Percentiles rank a stretch among this genome's conserved stretches.
Evolutionary conservation across 2,888 invertebrate species (phyloP).

Genomic region (Scotopteryx bipunctaria): DNA sequence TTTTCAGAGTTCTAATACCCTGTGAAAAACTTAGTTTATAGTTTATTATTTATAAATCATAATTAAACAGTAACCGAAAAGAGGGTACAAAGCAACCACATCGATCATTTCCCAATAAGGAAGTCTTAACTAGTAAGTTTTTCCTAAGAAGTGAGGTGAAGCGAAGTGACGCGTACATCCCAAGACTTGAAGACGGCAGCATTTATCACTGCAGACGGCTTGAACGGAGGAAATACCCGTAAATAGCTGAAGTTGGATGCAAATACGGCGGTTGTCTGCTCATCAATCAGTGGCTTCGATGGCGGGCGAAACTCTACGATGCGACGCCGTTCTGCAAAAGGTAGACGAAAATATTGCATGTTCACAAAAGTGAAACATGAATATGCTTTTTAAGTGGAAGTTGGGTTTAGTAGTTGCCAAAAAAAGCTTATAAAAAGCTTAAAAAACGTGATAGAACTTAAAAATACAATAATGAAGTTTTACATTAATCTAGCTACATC

Average conservation of each 20-base stretch:
- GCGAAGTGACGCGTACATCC: constrained; percentile 33
- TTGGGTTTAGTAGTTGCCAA: too few species aligned
- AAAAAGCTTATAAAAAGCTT: too few species aligned
- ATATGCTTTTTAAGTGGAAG: too few species aligned
- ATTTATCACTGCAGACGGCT: constrained; percentile 80
- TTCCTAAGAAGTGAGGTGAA: constrained; percentile 37
- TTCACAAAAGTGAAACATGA: not conserved
- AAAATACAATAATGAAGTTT: too few species aligned
- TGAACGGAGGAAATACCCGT: constrained; percentile 81
- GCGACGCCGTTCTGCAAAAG: not conserved
- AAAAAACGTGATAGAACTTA: too few species aligned
- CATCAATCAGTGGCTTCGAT: constrained; percentile 71
- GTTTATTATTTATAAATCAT: too few species aligned
- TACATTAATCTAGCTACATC: too few species aligned
- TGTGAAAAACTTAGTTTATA: too few species aligned
- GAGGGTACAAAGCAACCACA: constrained; percentile 7
- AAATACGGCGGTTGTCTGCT: constrained; percentile 79
- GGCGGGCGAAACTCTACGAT: constrained; percentile 11
- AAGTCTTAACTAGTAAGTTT: constrained; percentile 35
- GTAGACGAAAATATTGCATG: not conserved
- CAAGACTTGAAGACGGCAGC: constrained; percentile 39
- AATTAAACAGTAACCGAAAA: constrained; percentile 1
- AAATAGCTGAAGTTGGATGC: constrained; percentile 82
- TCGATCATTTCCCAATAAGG: constrained; percentile 38
- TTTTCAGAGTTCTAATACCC: too few species aligned